phyloP scores from a whole-genome alignment of 2,888 invertebrate genomes.

The Lymantria dispar region DNA sequence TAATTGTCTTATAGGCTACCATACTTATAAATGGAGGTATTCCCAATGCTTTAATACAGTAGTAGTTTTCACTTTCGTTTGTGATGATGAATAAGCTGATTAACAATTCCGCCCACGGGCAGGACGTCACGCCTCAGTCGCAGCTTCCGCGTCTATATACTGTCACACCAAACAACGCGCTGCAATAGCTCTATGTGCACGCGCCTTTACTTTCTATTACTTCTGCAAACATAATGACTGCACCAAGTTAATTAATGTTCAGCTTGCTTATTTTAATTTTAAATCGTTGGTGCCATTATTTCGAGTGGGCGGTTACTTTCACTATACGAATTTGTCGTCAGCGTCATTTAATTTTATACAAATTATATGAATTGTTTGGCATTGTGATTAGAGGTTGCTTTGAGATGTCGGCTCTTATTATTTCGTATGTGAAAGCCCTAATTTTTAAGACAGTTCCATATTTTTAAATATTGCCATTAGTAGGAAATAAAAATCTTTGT shows the following conservation, averaged over 20 bases:
- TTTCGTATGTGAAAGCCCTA: neutral
- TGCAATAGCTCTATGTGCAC: slow-evolving; percentile 35
- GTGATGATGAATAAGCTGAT: slow-evolving; percentile 62
- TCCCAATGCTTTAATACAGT: slow-evolving; percentile 45
- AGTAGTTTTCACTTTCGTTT: slow-evolving; percentile 70
- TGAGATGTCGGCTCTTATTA: neutral
- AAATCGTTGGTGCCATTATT: slow-evolving; percentile 40
- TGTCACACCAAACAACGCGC: slow-evolving; percentile 33
- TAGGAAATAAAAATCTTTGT: too few relatives aligned
- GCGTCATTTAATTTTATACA: slow-evolving; percentile 21
- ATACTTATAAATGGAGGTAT: slow-evolving; percentile 21
- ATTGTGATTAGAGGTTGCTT: neutral
- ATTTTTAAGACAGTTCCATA: too few relatives aligned
- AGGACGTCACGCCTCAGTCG: slow-evolving; percentile 55
- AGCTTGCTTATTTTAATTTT: slow-evolving; percentile 49
- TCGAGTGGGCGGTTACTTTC: slow-evolving; percentile 50
- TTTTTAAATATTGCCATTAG: too few relatives aligned
- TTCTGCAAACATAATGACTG: slow-evolving; percentile 35
- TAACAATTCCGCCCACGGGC: slow-evolving; percentile 63
- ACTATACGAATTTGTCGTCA: slow-evolving; percentile 31
- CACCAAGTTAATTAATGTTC: slow-evolving; percentile 43
- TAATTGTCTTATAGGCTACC: too few relatives aligned
- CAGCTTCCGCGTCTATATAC: slow-evolving; percentile 62
- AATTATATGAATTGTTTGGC: slow-evolving; percentile 10
- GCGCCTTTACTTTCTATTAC: slow-evolving; percentile 52